A percentile compares a stretch with the other conserved stretches of the same genome.
Conservation (phyloP, 1,140 invertebrate genomes). For the Nomia melanderi region DNA sequence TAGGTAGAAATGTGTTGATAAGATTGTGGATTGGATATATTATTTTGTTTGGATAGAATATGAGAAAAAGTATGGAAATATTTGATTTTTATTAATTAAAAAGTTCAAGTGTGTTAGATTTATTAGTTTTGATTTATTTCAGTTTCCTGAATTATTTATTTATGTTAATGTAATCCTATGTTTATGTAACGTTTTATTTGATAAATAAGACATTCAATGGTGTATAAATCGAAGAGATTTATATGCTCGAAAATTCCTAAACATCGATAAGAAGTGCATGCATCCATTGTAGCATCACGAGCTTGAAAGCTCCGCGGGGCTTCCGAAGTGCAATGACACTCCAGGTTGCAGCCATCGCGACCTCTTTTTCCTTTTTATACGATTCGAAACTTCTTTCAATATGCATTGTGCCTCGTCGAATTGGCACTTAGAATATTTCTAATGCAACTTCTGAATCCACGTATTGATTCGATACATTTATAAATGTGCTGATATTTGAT, state of each 20-base stretch:
- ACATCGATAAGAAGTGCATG: slow-evolving; percentile 3
- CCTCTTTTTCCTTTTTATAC: slow-evolving; percentile 21
- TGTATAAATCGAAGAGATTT: background rate
- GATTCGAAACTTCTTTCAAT: slow-evolving; percentile 23
- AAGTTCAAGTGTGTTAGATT: no score
- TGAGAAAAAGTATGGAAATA: no score
- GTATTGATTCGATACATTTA: background rate
- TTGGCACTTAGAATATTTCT: background rate
- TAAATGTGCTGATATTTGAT: background rate
- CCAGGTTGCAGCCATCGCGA: slow-evolving; percentile 23
- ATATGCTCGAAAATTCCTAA: slow-evolving; percentile 6
- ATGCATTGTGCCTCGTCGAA: background rate
- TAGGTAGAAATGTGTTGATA: no score
- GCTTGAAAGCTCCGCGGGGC: slow-evolving; percentile 35
- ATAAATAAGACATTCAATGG: background rate
- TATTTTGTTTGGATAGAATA: no score
- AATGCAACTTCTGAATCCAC: background rate
- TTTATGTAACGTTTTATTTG: background rate
- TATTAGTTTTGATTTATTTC: no score
- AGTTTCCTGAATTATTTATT: no score
- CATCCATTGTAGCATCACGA: slow-evolving; percentile 13
- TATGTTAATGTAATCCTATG: background rate
- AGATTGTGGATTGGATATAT: no score
- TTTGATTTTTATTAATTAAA: no score
- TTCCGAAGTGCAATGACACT: slow-evolving; percentile 44